These are phyloP conservation scores for Listronotus oregonensis DNA, from an alignment of 1,140 invertebrate genomes.

Conservation along the genomic window DNA sequence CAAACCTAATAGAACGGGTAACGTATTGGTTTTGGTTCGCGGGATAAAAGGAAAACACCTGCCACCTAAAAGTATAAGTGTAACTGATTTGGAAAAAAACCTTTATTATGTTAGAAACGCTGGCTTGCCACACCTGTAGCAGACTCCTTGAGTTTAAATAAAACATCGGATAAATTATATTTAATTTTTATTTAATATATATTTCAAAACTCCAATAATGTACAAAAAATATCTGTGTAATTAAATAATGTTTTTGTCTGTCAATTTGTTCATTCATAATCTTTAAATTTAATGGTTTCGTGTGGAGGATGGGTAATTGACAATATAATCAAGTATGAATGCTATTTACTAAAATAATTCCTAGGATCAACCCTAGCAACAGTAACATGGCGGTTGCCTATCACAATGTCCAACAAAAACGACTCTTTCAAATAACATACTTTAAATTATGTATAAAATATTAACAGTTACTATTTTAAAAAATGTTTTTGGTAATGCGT, in stretches of 20 bases:
- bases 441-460: conserved; percentile 60
- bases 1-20: too few relatives aligned
- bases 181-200: conserved; percentile 56
- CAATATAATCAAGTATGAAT: conserved; percentile 57
- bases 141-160: too few relatives aligned
- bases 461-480: conserved; percentile 57
- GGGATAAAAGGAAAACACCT: too few relatives aligned
- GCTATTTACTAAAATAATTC: conserved; percentile 55
- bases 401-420: conserved; percentile 58
- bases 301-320: conserved; percentile 50
- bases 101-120: not conserved
- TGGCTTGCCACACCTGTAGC: too few relatives aligned
- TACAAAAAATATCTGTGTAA: conserved; percentile 62
- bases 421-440: conserved; percentile 56
- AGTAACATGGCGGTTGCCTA: conserved; percentile 57
- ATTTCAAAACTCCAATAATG: conserved; percentile 62
- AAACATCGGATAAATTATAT: conserved; percentile 15
- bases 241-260: conserved; percentile 60
- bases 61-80: not conserved
- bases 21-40: too few relatives aligned
- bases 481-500: conserved; percentile 54
- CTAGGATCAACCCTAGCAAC: conserved; percentile 56
- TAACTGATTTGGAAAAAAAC: not conserved
- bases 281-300: conserved; percentile 53
- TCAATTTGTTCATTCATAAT: conserved; percentile 54